phyloP scores from a whole-genome alignment of 2,797 vertebrate species.

The Smutsia temminckii region DNA sequence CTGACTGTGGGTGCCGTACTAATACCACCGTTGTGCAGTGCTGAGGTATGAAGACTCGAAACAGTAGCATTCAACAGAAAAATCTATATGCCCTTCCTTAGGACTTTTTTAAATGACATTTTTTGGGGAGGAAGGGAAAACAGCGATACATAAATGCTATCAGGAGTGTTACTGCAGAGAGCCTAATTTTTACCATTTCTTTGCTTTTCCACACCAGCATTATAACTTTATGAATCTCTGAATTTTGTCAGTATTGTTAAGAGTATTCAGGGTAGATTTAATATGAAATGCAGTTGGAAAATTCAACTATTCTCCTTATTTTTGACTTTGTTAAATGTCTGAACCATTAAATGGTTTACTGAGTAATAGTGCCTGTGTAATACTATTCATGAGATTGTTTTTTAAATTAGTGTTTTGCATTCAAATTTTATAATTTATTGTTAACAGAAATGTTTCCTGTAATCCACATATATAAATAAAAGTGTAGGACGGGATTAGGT shows the following conservation, averaged over 20 bases:
- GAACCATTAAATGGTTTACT: not conserved
- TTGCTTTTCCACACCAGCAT: not conserved
- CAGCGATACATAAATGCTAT: not conserved
- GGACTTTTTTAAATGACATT: not conserved
- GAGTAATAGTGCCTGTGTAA: not conserved
- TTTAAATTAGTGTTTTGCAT: not conserved
- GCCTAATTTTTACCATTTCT: not conserved
- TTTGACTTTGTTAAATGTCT: slow-evolving; percentile 32
- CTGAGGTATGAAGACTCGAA: not conserved
- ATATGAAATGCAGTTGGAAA: not conserved
- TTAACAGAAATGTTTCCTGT: not conserved
- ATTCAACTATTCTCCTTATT: not conserved
- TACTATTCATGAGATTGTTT: not conserved
- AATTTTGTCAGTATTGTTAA: not conserved
- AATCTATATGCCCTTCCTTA: not conserved
- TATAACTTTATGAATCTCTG: not conserved
- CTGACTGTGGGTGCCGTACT: not conserved
- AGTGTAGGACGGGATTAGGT: not conserved
- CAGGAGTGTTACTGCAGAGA: not conserved
- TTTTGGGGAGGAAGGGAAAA: not conserved
- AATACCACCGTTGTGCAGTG: not conserved
- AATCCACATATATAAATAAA: not conserved
- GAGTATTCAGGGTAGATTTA: not conserved
- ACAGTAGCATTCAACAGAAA: not conserved
- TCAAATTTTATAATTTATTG: not conserved